Percentiles rank a stretch among this genome's conserved stretches.
phyloP scores from a whole-genome alignment of 1,140 invertebrate genomes.

The Micrasema longulum region DNA sequence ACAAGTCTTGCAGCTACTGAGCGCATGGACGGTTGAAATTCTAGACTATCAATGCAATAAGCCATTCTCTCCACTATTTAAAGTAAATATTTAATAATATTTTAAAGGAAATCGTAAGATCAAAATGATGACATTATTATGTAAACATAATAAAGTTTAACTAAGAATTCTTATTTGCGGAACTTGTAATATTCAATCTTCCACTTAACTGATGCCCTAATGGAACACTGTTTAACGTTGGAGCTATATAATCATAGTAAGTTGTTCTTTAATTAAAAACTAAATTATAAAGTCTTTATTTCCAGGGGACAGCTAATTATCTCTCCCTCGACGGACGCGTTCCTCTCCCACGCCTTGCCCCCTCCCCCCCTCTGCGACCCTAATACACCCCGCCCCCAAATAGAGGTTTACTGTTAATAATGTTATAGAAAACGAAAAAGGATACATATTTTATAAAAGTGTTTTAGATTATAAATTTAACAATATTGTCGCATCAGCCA shows the following conservation, averaged over 20 bases:
- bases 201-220: slow-evolving; percentile 25
- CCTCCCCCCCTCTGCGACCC: neutral
- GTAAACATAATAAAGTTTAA: too few species aligned
- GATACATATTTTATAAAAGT: too few species aligned
- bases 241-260: slow-evolving; percentile 37
- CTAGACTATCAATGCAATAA: too few species aligned
- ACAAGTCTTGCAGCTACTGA: too few species aligned
- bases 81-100: too few species aligned
- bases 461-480: too few species aligned
- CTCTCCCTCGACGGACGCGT: neutral
- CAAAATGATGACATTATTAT: too few species aligned
- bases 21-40: too few species aligned
- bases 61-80: too few species aligned
- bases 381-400: neutral
- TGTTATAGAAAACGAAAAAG: too few species aligned
- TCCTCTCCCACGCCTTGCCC: neutral
- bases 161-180: neutral
- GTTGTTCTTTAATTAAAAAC: slow-evolving; percentile 46
- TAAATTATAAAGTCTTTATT: slow-evolving; percentile 45
- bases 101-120: too few species aligned
- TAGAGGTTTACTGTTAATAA: neutral
- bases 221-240: slow-evolving; percentile 30
- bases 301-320: slow-evolving; percentile 42
- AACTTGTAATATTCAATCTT: slow-evolving; percentile 9
- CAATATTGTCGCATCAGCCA: too few species aligned